Conservation (phyloP, 2,113 vertebrate genomes). For the Speoplatyrhinus poulsoni region DNA sequence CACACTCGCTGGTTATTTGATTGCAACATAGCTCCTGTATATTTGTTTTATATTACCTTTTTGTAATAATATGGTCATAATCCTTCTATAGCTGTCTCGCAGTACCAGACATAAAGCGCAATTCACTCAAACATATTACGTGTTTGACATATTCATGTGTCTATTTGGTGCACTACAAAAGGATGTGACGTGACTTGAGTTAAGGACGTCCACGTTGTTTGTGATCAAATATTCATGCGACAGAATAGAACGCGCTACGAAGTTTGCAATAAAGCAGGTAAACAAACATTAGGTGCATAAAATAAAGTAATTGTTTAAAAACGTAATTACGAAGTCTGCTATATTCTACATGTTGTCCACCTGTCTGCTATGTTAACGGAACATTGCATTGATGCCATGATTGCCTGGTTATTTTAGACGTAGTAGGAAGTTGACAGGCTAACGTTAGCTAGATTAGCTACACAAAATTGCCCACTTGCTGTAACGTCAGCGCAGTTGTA, state of each 20-base stretch:
- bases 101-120: no score
- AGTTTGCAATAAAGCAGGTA: conserved; percentile 60
- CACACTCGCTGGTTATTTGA: background rate
- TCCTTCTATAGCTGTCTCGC: no score
- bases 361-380: no score
- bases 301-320: no score
- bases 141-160: no score
- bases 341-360: no score
- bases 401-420: background rate
- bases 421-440: conserved; percentile 32
- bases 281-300: background rate
- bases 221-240: conserved; percentile 61
- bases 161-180: no score
- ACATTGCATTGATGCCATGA: background rate
- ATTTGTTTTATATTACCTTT: no score
- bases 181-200: background rate
- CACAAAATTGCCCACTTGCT: conserved; percentile 51
- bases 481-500: conserved; percentile 23
- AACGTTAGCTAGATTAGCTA: conserved; percentile 33
- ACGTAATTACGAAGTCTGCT: no score
- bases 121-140: no score
- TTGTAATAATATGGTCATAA: no score
- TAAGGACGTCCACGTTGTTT: conserved; percentile 27
- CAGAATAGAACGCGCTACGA: conserved; percentile 46
- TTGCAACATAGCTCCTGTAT: no score